phyloP scores from a whole-genome alignment of 2,113 vertebrate genomes.

The Alectura lathami region DNA sequence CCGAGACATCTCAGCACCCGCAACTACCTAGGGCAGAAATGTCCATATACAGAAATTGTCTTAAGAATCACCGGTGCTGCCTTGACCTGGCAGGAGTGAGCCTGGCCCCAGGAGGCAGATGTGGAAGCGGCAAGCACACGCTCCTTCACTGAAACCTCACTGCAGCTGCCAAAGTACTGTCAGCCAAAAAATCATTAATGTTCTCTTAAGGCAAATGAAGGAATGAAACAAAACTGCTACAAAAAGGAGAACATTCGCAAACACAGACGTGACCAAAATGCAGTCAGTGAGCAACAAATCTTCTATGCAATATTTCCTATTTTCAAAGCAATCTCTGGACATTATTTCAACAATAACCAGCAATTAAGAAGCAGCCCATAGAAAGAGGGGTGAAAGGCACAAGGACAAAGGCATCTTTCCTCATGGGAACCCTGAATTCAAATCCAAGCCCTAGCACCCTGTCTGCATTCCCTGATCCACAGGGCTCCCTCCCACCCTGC shows the following conservation, averaged over 20 bases:
- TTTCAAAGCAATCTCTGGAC: not conserved
- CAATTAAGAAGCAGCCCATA: not conserved
- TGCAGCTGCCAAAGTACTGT: not conserved
- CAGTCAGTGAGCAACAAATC: rapidly evolving
- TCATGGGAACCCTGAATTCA: rapidly evolving
- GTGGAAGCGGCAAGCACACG: not conserved
- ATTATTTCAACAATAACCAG: not conserved
- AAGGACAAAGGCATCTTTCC: not conserved
- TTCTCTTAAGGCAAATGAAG: not conserved
- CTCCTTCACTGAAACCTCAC: not conserved
- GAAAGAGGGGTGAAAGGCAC: not conserved
- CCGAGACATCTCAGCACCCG: not conserved
- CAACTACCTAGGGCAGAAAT: conserved; percentile 1
- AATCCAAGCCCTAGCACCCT: not conserved
- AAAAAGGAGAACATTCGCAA: not conserved
- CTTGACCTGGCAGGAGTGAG: not conserved
- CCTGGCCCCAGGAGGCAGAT: not conserved
- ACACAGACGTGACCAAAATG: not conserved
- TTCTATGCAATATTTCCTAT: not conserved
- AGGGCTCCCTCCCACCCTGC: not conserved
- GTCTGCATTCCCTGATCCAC: not conserved
- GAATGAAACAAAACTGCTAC: not conserved
- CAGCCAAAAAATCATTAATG: not conserved
- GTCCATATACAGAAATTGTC: not conserved
- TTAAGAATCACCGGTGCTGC: rapidly evolving